Evolutionary conservation across 1,140 invertebrate genomes (phyloP).

Genomic region (Elymnias hypermnestra): DNA sequence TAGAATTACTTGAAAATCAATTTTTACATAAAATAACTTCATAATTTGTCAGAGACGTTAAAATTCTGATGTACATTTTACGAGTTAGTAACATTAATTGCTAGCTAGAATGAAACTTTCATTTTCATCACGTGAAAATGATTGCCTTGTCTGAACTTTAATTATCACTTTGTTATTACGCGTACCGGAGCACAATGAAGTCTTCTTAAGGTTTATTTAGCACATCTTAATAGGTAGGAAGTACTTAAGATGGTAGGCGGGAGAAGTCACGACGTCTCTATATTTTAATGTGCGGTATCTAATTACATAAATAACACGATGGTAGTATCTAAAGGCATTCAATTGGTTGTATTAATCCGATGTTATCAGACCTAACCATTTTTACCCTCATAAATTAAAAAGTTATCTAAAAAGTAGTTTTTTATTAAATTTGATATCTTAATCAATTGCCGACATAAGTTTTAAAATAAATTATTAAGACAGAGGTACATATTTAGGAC

Average conservation of each 20-base stretch:
- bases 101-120: too few relatives aligned
- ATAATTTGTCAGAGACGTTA: background rate
- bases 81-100: too few relatives aligned
- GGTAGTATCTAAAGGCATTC: background rate
- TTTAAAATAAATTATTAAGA: too few relatives aligned
- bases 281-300: constrained; percentile 2
- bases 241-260: constrained; percentile 12
- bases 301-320: constrained; percentile 1
- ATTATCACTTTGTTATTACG: constrained; percentile 6
- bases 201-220: constrained; percentile 8
- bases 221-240: constrained; percentile 16
- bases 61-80: background rate
- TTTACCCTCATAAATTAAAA: too few relatives aligned
- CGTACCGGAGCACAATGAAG: constrained; percentile 1
- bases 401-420: too few relatives aligned
- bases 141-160: constrained; percentile 2
- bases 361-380: too few relatives aligned
- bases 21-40: background rate
- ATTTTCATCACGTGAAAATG: background rate
- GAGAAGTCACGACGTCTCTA: constrained; percentile 4
- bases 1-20: too few relatives aligned
- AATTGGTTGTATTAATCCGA: background rate
- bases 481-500: too few relatives aligned
- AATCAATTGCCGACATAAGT: too few relatives aligned
- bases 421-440: too few relatives aligned